Conservation (phyloP, 2,797 vertebrate species). For the Allobates femoralis region DNA sequence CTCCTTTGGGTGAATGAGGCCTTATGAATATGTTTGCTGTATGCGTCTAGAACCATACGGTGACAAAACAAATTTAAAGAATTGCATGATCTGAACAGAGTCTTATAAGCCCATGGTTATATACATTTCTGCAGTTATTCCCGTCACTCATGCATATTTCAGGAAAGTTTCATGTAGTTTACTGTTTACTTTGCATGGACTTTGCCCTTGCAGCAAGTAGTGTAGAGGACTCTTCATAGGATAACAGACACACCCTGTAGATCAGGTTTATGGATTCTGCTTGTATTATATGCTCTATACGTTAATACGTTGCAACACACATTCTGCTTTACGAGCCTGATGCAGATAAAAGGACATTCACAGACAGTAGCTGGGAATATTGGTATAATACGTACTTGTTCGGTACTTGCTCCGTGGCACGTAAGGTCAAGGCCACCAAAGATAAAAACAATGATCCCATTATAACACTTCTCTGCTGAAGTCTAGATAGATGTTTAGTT, state of each 20-base stretch:
- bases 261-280: not conserved
- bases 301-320: not conserved
- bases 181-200: not conserved
- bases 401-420: not conserved
- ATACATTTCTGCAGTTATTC: not conserved
- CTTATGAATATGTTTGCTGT: no score
- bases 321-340: not conserved
- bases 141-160: no score
- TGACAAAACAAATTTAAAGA: no score
- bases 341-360: constrained; percentile 8
- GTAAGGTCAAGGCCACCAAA: not conserved
- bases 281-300: not conserved
- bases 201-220: not conserved
- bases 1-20: no score
- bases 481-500: not conserved
- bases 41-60: no score
- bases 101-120: no score
- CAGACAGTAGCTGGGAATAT: not conserved
- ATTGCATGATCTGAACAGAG: no score
- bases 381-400: not conserved
- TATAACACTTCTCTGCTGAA: not conserved
- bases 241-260: not conserved
- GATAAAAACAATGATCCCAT: constrained; percentile 19
- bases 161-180: not conserved
- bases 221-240: not conserved